Conservation (phyloP, 2,888 invertebrate genomes). For the Morpho deidamia region DNA sequence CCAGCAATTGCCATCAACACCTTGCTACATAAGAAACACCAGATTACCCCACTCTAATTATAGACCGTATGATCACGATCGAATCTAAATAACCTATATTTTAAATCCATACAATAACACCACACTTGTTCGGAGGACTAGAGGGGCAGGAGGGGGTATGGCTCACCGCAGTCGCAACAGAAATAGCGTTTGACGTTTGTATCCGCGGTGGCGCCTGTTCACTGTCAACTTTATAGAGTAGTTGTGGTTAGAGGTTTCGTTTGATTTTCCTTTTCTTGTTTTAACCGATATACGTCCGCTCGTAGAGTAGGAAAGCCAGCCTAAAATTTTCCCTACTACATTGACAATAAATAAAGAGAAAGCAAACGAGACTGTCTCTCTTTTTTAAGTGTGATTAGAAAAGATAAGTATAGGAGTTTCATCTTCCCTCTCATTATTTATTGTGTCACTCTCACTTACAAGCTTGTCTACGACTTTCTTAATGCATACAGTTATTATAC, state of each 20-base stretch:
- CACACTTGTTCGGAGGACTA: slow-evolving; percentile 53
- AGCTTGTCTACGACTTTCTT: no score
- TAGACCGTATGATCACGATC: slow-evolving; percentile 28
- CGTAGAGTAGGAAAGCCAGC: no score
- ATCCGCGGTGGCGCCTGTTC: slow-evolving; percentile 77
- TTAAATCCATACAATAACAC: slow-evolving; percentile 52
- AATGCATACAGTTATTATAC: no score
- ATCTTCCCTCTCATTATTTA: no score
- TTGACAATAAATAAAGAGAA: no score
- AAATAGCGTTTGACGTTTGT: slow-evolving; percentile 75
- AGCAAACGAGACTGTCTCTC: no score
- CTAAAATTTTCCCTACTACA: no score
- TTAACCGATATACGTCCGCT: no score
- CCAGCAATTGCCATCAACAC: not conserved
- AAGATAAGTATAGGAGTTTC: no score
- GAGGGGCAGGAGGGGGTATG: slow-evolving; percentile 28
- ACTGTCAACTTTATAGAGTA: slow-evolving; percentile 70
- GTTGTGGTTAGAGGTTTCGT: slow-evolving; percentile 31
- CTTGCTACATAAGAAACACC: slow-evolving; percentile 1
- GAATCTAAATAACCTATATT: slow-evolving; percentile 42
- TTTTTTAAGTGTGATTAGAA: no score
- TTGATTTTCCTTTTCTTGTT: not conserved
- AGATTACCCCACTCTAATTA: slow-evolving; percentile 10
- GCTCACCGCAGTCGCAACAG: slow-evolving; percentile 63
- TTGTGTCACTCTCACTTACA: no score